These are phyloP conservation scores for Ganaspis brasiliensis DNA, from an alignment of 2,888 invertebrate species.

Conservation along the genomic window DNA sequence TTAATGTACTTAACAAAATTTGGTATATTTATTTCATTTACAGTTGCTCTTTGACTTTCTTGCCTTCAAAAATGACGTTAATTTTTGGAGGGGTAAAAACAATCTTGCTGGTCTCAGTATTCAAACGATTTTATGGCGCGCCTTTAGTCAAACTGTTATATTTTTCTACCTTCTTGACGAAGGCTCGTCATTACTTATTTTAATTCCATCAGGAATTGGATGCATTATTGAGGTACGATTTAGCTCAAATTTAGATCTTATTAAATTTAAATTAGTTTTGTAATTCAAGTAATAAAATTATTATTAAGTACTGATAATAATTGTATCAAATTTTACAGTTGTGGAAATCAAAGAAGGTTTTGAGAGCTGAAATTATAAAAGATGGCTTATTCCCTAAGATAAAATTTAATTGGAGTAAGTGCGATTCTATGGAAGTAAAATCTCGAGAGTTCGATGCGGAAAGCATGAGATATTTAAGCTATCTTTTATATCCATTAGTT, in stretches of 20 bases:
- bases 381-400: constrained; percentile 75
- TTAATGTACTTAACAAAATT: no score
- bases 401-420: constrained; percentile 76
- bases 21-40: constrained; percentile 70
- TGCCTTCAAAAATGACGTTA: constrained; percentile 98
- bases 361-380: constrained; percentile 86
- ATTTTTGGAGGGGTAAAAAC: constrained; percentile 94
- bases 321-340: constrained; percentile 84
- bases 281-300: constrained; percentile 38
- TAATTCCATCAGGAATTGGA: constrained; percentile 93
- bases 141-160: constrained; percentile 94
- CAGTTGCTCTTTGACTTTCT: constrained; percentile 97
- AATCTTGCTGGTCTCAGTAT: constrained; percentile 95
- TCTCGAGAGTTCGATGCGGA: constrained; percentile 95
- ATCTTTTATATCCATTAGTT: constrained; percentile 94
- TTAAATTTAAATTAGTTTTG: constrained; percentile 41
- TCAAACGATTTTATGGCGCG: constrained; percentile 95
- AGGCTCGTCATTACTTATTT: constrained; percentile 93
- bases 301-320: no score
- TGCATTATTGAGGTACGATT: constrained; percentile 91
- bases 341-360: constrained; percentile 97
- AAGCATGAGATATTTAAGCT: constrained; percentile 95
- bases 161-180: constrained; percentile 96
- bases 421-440: constrained; percentile 86
- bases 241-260: constrained; percentile 39